A percentile compares a stretch with the other conserved stretches of the same genome.
Conservation (phyloP, 2,113 vertebrate species). For the Scomber colias region DNA sequence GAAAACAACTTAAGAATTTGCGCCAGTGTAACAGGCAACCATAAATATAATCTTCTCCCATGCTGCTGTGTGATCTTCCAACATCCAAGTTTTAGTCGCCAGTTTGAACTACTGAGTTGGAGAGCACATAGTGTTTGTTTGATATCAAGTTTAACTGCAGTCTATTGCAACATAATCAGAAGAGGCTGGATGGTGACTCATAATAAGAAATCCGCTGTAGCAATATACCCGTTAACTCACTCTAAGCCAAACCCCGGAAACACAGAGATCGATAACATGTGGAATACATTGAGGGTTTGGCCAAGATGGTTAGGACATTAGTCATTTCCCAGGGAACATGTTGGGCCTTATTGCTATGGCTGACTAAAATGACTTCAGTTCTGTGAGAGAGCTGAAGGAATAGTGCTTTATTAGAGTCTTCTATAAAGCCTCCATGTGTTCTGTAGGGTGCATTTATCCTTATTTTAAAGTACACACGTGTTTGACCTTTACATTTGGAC, state of each 20-base stretch:
- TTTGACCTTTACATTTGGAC: constrained; percentile 23
- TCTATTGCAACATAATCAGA: constrained; percentile 25
- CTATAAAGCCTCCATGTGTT: background rate
- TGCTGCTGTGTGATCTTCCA: background rate
- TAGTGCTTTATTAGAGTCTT: background rate
- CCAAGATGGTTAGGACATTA: constrained; percentile 55
- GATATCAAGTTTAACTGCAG: constrained; percentile 48
- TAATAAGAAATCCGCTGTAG: constrained; percentile 15
- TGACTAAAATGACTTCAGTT: constrained; percentile 31
- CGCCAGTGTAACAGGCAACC: background rate
- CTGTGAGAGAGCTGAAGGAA: background rate
- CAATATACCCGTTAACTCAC: constrained; percentile 11
- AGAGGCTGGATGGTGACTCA: constrained; percentile 21
- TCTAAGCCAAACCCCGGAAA: constrained; percentile 27
- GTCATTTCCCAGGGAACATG: constrained; percentile 70
- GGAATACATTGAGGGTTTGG: constrained; percentile 71
- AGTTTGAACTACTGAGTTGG: constrained; percentile 27
- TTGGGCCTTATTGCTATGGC: constrained; percentile 16
- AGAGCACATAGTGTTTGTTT: background rate
- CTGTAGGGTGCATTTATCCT: background rate
- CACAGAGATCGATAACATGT: constrained; percentile 69
- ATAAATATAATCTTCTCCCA: constrained; percentile 9
- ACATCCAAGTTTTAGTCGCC: background rate
- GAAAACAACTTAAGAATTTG: background rate
- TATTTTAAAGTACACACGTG: background rate